Conservation (phyloP, 1,140 invertebrate species). For the Littorina saxatilis region DNA sequence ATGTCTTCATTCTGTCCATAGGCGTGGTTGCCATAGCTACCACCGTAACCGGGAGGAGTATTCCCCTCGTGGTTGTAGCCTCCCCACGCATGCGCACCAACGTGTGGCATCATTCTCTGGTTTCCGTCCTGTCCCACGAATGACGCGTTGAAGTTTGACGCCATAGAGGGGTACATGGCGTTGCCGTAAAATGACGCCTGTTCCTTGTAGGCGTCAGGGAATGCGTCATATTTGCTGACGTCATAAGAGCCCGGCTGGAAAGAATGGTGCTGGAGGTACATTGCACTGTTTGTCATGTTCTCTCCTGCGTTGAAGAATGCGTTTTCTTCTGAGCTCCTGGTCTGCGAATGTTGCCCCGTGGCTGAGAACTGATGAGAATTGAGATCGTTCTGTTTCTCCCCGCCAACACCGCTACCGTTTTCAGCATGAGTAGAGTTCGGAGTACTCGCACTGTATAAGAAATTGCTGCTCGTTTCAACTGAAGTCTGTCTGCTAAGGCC, state of each 20-base stretch:
- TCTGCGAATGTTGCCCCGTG: neutral
- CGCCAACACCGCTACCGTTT: neutral
- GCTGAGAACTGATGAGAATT: neutral
- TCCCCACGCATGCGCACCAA: slow-evolving; percentile 25
- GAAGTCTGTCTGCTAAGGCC: neutral
- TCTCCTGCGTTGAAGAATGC: neutral
- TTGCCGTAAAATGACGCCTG: neutral
- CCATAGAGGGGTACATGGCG: slow-evolving; percentile 1
- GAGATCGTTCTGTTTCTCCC: neutral
- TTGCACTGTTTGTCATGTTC: neutral
- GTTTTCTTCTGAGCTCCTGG: neutral
- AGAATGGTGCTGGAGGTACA: neutral
- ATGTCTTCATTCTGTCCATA: neutral
- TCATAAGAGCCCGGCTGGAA: neutral
- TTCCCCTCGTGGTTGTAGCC: neutral
- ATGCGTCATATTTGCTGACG: neutral
- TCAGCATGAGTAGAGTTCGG: neutral
- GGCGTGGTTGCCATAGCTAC: slow-evolving; percentile 18
- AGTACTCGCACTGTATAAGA: neutral
- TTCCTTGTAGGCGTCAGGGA: neutral
- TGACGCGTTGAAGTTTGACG: neutral
- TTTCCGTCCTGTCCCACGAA: neutral
- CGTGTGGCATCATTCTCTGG: slow-evolving; percentile 26
- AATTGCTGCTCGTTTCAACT: neutral
- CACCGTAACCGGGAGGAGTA: neutral